Conservation (phyloP, 2,888 invertebrate genomes). For the Pseudococcus longispinus region DNA sequence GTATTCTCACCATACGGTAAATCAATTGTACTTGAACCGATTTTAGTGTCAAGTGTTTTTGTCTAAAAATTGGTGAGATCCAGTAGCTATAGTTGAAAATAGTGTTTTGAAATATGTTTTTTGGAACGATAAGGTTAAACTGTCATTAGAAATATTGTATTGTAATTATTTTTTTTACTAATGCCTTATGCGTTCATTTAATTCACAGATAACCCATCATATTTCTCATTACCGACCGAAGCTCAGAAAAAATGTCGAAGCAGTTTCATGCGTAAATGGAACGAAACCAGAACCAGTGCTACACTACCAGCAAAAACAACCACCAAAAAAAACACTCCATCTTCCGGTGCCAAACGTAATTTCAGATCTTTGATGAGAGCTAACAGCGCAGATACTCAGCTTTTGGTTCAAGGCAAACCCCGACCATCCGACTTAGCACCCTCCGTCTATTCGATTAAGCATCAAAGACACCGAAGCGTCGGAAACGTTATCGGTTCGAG, state of each 20-base stretch:
- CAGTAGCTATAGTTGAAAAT: too few species aligned
- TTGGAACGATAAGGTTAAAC: too few species aligned
- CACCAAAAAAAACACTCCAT: conserved; percentile 58
- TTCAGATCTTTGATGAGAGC: conserved; percentile 69
- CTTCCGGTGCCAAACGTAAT: conserved; percentile 58
- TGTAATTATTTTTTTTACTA: not conserved
- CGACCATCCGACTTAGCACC: conserved; percentile 75
- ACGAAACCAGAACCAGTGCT: conserved; percentile 60
- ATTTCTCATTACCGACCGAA: conserved; percentile 71
- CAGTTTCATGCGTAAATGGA: conserved; percentile 61
- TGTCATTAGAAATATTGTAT: too few species aligned
- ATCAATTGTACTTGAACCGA: too few species aligned
- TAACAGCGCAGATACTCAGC: conserved; percentile 71
- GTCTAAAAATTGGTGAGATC: too few species aligned
- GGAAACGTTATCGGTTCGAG: conserved; percentile 36
- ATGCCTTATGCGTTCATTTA: not conserved
- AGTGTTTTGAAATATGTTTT: too few species aligned
- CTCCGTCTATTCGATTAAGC: conserved; percentile 62
- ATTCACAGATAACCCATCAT: conserved; percentile 74
- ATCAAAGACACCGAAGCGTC: conserved; percentile 58
- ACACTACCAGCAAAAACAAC: conserved; percentile 60
- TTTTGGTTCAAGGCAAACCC: conserved; percentile 74
- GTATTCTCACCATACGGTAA: not conserved
- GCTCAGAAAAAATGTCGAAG: conserved; percentile 59
- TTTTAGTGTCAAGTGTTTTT: too few species aligned